Evolutionary conservation across 2,888 invertebrate genomes (phyloP).

Genomic region (Spialia ferax): DNA sequence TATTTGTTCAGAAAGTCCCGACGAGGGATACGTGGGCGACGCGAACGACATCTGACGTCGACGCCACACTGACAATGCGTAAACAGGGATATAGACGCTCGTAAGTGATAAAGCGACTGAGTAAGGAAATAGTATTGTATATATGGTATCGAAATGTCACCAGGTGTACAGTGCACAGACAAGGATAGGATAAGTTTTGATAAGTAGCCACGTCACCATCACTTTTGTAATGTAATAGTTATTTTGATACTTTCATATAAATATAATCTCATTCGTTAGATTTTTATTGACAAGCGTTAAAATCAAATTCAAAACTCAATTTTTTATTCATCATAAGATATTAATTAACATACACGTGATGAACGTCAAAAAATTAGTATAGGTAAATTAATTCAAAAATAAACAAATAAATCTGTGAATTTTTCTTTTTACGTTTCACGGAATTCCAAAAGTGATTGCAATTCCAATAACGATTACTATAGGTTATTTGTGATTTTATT

Average conservation of each 20-base stretch:
- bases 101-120: conserved; percentile 84
- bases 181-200: conserved; percentile 36
- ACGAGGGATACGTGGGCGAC: conserved; percentile 95
- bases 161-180: conserved; percentile 49
- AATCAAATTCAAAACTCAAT: too few species aligned
- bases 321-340: too few species aligned
- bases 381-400: too few species aligned
- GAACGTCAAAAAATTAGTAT: too few species aligned
- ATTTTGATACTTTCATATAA: conserved; percentile 36
- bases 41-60: conserved; percentile 90
- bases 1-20: conserved; percentile 92
- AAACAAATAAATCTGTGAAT: too few species aligned
- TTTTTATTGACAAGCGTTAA: too few species aligned
- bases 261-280: neutral
- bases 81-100: conserved; percentile 78
- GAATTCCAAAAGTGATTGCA: too few species aligned
- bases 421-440: too few species aligned
- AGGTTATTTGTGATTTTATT: too few species aligned
- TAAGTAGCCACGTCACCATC: conserved; percentile 36
- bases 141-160: conserved; percentile 41
- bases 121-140: conserved; percentile 74
- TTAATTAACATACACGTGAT: too few species aligned
- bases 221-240: conserved; percentile 36
- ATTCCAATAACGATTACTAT: too few species aligned
- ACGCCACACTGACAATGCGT: conserved; percentile 75